Evolutionary conservation across 1,140 invertebrate species (phyloP).

Genomic region (Drosophila melanica): DNA sequence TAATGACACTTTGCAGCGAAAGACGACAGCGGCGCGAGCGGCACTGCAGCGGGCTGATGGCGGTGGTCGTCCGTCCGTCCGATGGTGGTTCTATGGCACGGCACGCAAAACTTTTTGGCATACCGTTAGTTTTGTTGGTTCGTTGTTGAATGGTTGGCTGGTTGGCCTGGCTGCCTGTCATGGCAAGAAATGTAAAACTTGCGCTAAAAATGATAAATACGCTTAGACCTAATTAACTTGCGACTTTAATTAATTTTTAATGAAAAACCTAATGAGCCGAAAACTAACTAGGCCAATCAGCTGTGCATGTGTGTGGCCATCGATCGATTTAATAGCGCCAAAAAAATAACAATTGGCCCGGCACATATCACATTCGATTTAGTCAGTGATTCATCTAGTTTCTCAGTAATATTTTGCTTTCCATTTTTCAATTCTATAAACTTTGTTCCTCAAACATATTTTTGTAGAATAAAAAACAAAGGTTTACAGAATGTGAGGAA

Average conservation of each 20-base stretch:
- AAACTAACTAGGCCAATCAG: slow-evolving; percentile 59
- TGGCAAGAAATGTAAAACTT: slow-evolving; percentile 63
- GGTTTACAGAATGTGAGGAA: slow-evolving; percentile 2
- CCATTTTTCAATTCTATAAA: no score
- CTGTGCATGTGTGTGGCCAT: slow-evolving; percentile 9
- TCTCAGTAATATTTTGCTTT: no score
- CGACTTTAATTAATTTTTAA: slow-evolving; percentile 83
- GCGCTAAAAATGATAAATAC: slow-evolving; percentile 81
- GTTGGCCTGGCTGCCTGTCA: slow-evolving; percentile 45
- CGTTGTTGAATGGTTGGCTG: slow-evolving; percentile 38
- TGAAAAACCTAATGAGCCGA: slow-evolving; percentile 81
- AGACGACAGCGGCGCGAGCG: slow-evolving; percentile 32
- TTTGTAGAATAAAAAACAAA: not conserved
- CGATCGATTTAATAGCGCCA: slow-evolving; percentile 14
- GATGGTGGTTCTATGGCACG: slow-evolving; percentile 19
- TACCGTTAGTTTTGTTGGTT: slow-evolving; percentile 66
- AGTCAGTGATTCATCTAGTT: no score
- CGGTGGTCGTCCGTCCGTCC: not conserved
- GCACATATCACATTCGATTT: no score
- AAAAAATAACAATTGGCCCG: no score
- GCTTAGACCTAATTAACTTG: slow-evolving; percentile 82
- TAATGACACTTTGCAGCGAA: slow-evolving; percentile 79
- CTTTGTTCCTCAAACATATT: not conserved
- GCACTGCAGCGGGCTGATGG: slow-evolving; percentile 8
- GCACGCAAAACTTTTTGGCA: slow-evolving; percentile 73